phyloP scores from a whole-genome alignment of 1,140 invertebrate species.

The Macrobrachium nipponense region DNA sequence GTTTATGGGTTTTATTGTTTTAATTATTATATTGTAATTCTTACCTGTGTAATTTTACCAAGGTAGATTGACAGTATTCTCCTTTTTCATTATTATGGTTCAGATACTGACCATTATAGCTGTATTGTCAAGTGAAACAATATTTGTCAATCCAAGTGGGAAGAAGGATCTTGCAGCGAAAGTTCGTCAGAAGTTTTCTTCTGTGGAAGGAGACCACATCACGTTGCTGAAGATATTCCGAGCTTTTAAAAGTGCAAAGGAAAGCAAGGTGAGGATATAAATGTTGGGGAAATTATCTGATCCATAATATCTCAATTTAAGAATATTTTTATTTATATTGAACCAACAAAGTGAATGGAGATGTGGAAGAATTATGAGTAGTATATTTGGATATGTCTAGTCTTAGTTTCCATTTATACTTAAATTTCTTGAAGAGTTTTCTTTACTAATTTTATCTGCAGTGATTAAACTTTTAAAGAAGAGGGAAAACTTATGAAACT shows the following conservation, averaged over 20 bases:
- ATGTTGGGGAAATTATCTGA: not conserved
- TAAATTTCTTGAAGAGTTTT: too few relatives aligned
- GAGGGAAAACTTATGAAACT: too few relatives aligned
- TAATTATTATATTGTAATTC: not conserved
- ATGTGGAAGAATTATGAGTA: too few relatives aligned
- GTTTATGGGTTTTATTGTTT: too few relatives aligned
- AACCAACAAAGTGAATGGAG: not conserved
- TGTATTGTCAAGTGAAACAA: slow-evolving; percentile 77
- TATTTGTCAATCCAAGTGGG: slow-evolving; percentile 71
- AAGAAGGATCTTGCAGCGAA: slow-evolving; percentile 75
- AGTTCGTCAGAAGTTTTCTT: slow-evolving; percentile 83
- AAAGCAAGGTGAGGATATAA: slow-evolving; percentile 75
- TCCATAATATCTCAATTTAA: not conserved
- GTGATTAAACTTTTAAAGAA: too few relatives aligned
- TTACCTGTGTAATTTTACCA: not conserved
- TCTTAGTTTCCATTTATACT: too few relatives aligned
- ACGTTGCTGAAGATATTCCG: slow-evolving; percentile 91
- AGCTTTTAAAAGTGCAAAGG: slow-evolving; percentile 78
- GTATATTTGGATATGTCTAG: too few relatives aligned
- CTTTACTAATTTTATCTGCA: too few relatives aligned
- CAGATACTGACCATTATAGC: slow-evolving; percentile 83
- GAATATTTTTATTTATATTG: not conserved
- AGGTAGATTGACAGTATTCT: not conserved
- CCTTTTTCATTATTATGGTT: slow-evolving; percentile 11
- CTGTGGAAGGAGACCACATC: slow-evolving; percentile 91